Evolutionary conservation across 2,888 invertebrate genomes (phyloP), one percentile per base, ranked within the genome.

Genomic region (Lasioglossum lativentre): DNA sequence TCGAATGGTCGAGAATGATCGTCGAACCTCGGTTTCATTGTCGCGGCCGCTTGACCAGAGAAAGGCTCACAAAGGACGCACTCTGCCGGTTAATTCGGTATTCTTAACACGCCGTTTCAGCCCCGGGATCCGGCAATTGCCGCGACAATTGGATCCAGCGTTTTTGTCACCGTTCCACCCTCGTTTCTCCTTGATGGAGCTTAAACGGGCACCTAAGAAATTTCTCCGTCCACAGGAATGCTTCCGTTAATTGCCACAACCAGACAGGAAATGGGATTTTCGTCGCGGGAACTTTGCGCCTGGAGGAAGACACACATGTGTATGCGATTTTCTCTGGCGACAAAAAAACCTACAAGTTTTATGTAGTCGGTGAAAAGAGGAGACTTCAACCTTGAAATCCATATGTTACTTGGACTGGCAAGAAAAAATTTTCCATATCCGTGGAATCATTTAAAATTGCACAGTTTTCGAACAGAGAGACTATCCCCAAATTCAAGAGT

Each of bases 81-180:
- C 68, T 81, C 81, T 75, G 23, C 52, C 66, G 78, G 34, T 70
- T 87, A 87, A 88, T 88, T 81, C 77, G 75, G 88, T 79, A 86
- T 83, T 87, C 85, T 75, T 73, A 72, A 68, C 82, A 73, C 68
- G 76, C 38, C 23, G 75, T n/a, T 66, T 45, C 30, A n/a, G 72
- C 73, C n/a, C 23, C 47, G 42, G 40, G 40, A 16, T n/a, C 30
- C 42, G 71, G 75, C 63, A 73, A 80, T 85, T 76, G 68, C 78
- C 59, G 52, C 72, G 78, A 76, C 78, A 85, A 86, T 85, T 82
- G 80, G 30, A 85, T 59, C 27, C 5, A n/a, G 5, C 66, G 72
- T 47, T 72, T 72, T 82, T 72, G 30, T 73, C 72, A 4, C 23
- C n/a, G 66, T 8, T 27, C 40, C 23, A 23, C 38, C n/a, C 23